These are phyloP conservation scores for Odontothrips loti DNA, from an alignment of 2,888 invertebrate species.

Conservation along the genomic window DNA sequence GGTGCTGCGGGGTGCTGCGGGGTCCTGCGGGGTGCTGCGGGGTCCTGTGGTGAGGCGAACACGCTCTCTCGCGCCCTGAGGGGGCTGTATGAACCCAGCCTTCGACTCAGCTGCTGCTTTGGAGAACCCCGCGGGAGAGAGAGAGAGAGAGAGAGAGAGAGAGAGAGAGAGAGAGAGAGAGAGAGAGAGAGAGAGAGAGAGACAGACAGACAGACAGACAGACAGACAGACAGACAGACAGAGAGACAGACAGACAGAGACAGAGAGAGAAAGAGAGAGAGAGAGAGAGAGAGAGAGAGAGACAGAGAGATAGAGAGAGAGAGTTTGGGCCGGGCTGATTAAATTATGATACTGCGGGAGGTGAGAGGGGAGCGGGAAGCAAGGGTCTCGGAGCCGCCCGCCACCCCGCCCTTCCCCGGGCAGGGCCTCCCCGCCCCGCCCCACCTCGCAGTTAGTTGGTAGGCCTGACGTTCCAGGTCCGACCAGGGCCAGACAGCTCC, in stretches of 20 bases:
- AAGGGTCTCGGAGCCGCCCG: too few relatives aligned
- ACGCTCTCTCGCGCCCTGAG: too few relatives aligned
- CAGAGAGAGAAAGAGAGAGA: background rate
- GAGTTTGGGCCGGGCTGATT: constrained; percentile 9
- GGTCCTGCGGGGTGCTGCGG: too few relatives aligned
- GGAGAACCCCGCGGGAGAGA: too few relatives aligned
- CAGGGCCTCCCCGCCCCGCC: too few relatives aligned
- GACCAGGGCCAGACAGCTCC: background rate
- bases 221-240: background rate
- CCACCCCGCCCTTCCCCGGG: too few relatives aligned
- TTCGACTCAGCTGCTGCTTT: too few relatives aligned
- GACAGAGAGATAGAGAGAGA: background rate
- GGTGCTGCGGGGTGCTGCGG: too few relatives aligned
- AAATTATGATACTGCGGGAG: constrained; percentile 3
- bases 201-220: background rate
- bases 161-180: background rate
- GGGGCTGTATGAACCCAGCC: too few relatives aligned
- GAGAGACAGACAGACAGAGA: background rate
- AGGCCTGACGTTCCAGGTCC: background rate
- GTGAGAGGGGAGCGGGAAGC: background rate
- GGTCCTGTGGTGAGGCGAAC: too few relatives aligned
- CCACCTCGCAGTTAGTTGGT: background rate
- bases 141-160: constrained; percentile 2
- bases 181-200: too few relatives aligned
- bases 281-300: background rate